phyloP scores from a whole-genome alignment of 2,797 vertebrate genomes.

The Phoeniculus purpureus region DNA sequence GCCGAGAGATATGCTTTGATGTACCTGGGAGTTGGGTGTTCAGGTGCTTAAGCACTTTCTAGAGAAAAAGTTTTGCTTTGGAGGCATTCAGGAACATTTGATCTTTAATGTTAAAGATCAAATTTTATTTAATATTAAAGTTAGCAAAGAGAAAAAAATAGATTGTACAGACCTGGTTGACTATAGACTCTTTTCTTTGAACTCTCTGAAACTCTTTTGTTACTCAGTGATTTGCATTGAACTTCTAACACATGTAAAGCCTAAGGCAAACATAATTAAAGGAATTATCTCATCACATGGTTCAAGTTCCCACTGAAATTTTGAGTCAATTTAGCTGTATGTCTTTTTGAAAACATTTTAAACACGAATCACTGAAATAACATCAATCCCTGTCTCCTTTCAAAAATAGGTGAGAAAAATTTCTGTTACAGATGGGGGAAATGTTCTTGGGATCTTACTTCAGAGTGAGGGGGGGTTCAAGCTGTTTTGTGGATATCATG shows the following conservation, averaged over 20 bases:
- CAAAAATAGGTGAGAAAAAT: background rate
- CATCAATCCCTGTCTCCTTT: slow-evolving; percentile 6
- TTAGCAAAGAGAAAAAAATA: background rate
- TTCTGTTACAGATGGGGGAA: background rate
- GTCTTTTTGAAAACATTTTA: slow-evolving; percentile 14
- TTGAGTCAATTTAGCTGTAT: slow-evolving; percentile 18
- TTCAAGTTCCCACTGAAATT: slow-evolving; percentile 34
- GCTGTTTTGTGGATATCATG: background rate
- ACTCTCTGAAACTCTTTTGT: background rate
- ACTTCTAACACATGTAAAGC: slow-evolving; percentile 7
- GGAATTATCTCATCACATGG: slow-evolving; percentile 38
- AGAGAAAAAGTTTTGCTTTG: background rate
- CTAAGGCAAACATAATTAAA: slow-evolving; percentile 45
- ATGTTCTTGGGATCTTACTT: background rate
- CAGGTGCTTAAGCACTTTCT: background rate
- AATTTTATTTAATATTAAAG: background rate
- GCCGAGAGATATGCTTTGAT: rapidly evolving
- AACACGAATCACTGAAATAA: background rate
- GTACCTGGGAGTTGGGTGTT: background rate
- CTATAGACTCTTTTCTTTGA: background rate
- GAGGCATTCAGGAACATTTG: background rate
- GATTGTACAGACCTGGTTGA: background rate
- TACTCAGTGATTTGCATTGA: background rate
- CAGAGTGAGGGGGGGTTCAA: background rate
- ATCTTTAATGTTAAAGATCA: background rate